Base-by-base conservation (phyloP, 1,140 invertebrate genomes). In the Stegodyphus mimosarum region DNA sequence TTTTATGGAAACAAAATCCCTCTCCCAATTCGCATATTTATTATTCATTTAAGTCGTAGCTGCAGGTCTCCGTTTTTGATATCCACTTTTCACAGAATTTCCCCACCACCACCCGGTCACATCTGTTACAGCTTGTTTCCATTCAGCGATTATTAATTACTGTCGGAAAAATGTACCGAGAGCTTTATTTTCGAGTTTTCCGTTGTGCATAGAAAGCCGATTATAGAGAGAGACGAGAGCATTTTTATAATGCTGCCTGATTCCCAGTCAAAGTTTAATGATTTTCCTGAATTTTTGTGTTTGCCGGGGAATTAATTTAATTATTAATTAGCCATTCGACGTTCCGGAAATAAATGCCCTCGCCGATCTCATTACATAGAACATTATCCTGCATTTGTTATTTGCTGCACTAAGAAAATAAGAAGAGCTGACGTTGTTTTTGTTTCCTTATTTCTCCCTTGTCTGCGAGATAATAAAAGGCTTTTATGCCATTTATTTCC, bases 1-100 rank as follows among this genome's bases (percentile, higher is more conserved):
- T 78, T 72, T 55, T 70, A 51, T 48, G 50, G 48, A 73, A 53
- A 55, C 11, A 33, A 83, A 83, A 74, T 74, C 60, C 17, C 80
- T n/a, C 50, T 33, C 13, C 55, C 80, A 83, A 74, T 74, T 83
- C 71, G 7, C 60, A 33, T 63, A 83, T 83, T 83, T 83, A 83
- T 83, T 83, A 83, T 83, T 83, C 72, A 83, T 83, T 83, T 55
- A 74, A 67, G 78, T 72, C 69, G 52, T 80, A 80, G 60, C 78
- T 71, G 60, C 52, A 53, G 51, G 9, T 71, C 53, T 60, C 52
- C 67, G 49, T 74, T 53, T 17, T 53, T 50, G 72, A n/a, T 74
- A 74, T 55, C 64, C 52, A 52, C 52, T n/a, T 74, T 67, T 17
- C 51, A 10, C 13, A 50, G 50, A 51, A 7, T n/a, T 67, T 7